Evolutionary conservation across 2,113 vertebrate genomes (phyloP).

Genomic region (Channa maculata): DNA sequence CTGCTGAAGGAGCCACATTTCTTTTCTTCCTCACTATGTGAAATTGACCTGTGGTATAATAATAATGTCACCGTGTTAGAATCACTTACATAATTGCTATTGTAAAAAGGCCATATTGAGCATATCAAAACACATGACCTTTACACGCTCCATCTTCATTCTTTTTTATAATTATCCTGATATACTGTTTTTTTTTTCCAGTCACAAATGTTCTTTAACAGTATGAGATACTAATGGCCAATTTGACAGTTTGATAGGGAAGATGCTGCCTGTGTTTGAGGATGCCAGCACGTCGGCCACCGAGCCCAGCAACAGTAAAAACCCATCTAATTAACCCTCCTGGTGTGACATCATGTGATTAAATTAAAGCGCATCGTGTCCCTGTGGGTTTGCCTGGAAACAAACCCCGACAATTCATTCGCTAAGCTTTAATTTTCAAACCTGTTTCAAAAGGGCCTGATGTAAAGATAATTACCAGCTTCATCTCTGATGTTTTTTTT

Average conservation of each 20-base stretch:
- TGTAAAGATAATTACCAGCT: slow-evolving; percentile 97
- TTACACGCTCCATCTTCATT: slow-evolving; percentile 34
- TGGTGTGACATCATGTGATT: slow-evolving; percentile 93
- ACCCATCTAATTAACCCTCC: slow-evolving; percentile 96
- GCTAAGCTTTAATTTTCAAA: slow-evolving; percentile 97
- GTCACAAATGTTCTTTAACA: slow-evolving; percentile 35
- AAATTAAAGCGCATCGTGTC: slow-evolving; percentile 90
- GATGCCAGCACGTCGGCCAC: slow-evolving; percentile 80
- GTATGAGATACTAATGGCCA: slow-evolving; percentile 72
- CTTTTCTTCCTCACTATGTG: slow-evolving; percentile 4
- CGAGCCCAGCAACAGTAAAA: slow-evolving; percentile 86
- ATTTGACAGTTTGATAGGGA: slow-evolving; percentile 82
- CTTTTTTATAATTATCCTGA: slow-evolving; percentile 58
- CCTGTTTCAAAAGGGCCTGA: slow-evolving; percentile 90
- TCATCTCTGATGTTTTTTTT: slow-evolving; percentile 90
- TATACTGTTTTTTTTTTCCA: slow-evolving; percentile 24
- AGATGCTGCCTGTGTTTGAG: slow-evolving; percentile 80
- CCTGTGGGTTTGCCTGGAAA: slow-evolving; percentile 92
- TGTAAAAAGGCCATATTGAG: slow-evolving; percentile 66
- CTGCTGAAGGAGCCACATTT: background rate
- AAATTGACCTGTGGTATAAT: slow-evolving; percentile 51
- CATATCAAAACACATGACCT: slow-evolving; percentile 57
- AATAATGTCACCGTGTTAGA: slow-evolving; percentile 57
- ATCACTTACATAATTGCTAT: slow-evolving; percentile 69
- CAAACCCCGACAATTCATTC: slow-evolving; percentile 91